These are phyloP conservation scores for Reticulitermes speratus DNA, from an alignment of 1,140 invertebrate species.

Conservation along the genomic window DNA sequence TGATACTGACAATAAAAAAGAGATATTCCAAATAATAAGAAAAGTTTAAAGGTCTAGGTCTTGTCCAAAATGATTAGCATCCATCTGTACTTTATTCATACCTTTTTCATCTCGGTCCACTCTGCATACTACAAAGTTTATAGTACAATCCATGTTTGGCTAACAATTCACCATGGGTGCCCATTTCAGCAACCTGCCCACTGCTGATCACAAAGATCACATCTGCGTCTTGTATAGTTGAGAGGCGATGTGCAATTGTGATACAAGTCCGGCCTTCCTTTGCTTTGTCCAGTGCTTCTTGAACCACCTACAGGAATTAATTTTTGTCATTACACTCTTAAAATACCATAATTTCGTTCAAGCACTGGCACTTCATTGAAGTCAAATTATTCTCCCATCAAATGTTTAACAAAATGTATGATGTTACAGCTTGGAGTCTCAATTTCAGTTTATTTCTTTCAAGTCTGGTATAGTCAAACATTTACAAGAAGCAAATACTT, in stretches of 20 bases:
- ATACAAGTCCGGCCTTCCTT: slow-evolving; percentile 63
- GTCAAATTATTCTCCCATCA: no score
- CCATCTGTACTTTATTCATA: no score
- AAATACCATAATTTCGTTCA: not conserved
- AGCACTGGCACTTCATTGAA: not conserved
- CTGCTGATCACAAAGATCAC: slow-evolving; percentile 54
- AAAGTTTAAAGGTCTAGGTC: no score
- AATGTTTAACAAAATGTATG: no score
- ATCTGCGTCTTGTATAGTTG: slow-evolving; percentile 71
- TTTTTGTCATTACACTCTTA: not conserved
- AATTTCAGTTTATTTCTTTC: no score
- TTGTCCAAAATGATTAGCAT: no score
- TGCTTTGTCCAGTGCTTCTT: slow-evolving; percentile 61
- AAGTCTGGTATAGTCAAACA: no score
- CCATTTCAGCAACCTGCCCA: slow-evolving; percentile 53
- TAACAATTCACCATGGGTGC: slow-evolving; percentile 57
- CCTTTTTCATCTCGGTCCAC: slow-evolving; percentile 6
- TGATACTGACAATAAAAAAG: no score
- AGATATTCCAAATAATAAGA: no score
- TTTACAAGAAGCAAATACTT: no score
- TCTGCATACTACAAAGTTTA: slow-evolving; percentile 41
- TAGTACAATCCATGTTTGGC: slow-evolving; percentile 55
- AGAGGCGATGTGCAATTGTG: slow-evolving; percentile 69
- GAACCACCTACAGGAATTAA: slow-evolving; percentile 52
- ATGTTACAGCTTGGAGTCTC: no score